Evolutionary conservation across 2,797 vertebrate genomes (phyloP), one percentile per base, ranked within the genome.

Genomic region (Semaprochilodus insignis): DNA sequence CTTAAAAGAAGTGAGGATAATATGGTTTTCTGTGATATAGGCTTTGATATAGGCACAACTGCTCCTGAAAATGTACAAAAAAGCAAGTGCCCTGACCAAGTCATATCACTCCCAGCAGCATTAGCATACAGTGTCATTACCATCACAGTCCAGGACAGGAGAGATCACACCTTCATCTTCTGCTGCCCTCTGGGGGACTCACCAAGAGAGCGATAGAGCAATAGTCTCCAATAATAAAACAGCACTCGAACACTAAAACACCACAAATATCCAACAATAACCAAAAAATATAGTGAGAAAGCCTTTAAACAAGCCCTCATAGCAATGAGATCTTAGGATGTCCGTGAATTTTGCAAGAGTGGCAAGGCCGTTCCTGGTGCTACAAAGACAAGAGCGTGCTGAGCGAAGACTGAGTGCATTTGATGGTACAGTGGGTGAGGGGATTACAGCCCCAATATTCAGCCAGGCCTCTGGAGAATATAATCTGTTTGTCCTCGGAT

Each of bases 401-500:
- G 66, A 71, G 44, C 40, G 72, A 77, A 51, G 52, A 23, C 51
- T 78, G 44, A 67, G 63, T 21, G 74, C 77, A 54, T 31, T 54
- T 66, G 75, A 14, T 72, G 74, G 59, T 73, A 54, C 66, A 57
- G 73, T 78, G 77, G 75, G 78, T 69, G 69, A 82, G 67, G 40
- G 65, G 77, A 84, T 85, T 81, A 83, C 36, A 72, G 72, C 48
- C 67, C 81, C 69, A 81, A 85, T 85, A 87, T 86, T 89, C 82
- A 73, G 74, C 62, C 73, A 23, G 52, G 67, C 54, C 80, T 83
- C 66, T 44, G 65, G 81, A 82, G 83, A 85, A 78, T 74, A 86
- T 81, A 88, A 86, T 88, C 85, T 77, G 83, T 85, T 87, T 81
- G 83, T 88, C 55, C 81, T 85, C 81, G 59, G 70, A 83, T 77